Conservation (phyloP, 1,140 invertebrate genomes). For the Ganaspis sp. region DNA sequence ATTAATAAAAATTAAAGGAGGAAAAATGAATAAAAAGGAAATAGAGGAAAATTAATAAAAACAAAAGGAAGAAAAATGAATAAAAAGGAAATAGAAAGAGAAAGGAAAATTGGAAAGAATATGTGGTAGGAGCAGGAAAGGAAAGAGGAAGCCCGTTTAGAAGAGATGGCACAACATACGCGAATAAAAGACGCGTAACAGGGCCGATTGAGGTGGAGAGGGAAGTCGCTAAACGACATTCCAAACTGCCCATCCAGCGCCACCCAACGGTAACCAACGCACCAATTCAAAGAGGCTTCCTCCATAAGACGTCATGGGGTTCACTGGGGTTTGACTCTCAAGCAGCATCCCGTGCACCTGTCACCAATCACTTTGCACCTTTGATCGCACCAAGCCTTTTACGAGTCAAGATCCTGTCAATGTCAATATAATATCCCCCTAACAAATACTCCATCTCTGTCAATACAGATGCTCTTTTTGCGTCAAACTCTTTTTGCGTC, state of each 20-base stretch:
- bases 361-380: slow-evolving; percentile 24
- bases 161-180: slow-evolving; percentile 39
- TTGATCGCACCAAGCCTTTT: slow-evolving; percentile 31
- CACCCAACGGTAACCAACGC: slow-evolving; percentile 74
- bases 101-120: slow-evolving; percentile 55
- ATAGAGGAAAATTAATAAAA: too few relatives aligned
- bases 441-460: too few relatives aligned
- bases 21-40: too few relatives aligned
- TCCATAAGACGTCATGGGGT: slow-evolving; percentile 39
- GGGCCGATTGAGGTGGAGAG: slow-evolving; percentile 55
- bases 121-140: slow-evolving; percentile 52
- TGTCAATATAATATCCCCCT: too few relatives aligned
- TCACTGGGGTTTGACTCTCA: slow-evolving; percentile 4
- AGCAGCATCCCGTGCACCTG: slow-evolving; percentile 7
- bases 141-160: slow-evolving; percentile 6
- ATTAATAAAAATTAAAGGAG: too few relatives aligned
- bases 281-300: slow-evolving; percentile 42
- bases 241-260: slow-evolving; percentile 70
- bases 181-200: slow-evolving; percentile 48
- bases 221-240: slow-evolving; percentile 75
- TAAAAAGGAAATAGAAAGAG: slow-evolving; percentile 22
- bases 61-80: not conserved
- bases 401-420: too few relatives aligned
- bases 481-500: too few relatives aligned
- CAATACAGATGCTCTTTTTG: too few relatives aligned